phyloP scores from a whole-genome alignment of 1,140 invertebrate genomes.

The Phocides pigmalion region DNA sequence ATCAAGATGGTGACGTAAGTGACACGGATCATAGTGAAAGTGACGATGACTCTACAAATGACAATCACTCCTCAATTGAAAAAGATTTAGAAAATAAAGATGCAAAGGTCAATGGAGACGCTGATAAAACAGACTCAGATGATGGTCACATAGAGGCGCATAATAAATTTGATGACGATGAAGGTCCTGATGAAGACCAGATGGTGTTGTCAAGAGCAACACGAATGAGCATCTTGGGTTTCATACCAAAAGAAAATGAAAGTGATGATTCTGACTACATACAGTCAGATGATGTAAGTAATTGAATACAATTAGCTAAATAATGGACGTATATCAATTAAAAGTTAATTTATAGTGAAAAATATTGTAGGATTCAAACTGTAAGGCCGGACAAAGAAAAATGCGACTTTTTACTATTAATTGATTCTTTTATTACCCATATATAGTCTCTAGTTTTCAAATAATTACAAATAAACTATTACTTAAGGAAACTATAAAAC shows the following conservation, averaged over 20 bases:
- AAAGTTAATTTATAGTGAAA: too few species aligned
- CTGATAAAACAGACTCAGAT: background rate
- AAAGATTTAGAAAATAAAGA: background rate
- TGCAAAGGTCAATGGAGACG: background rate
- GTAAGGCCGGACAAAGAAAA: too few species aligned
- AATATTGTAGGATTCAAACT: too few species aligned
- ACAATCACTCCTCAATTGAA: background rate
- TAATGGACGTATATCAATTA: too few species aligned
- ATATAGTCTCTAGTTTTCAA: too few species aligned
- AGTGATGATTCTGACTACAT: constrained; percentile 80
- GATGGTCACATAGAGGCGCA: constrained; percentile 3
- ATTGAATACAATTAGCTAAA: too few species aligned
- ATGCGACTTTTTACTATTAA: too few species aligned
- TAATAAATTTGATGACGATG: constrained; percentile 45
- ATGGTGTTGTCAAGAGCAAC: constrained; percentile 77
- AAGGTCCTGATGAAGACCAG: constrained; percentile 65
- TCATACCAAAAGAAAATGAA: constrained; percentile 65
- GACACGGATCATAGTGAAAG: constrained; percentile 10
- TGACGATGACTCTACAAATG: constrained; percentile 15
- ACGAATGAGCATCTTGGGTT: constrained; percentile 78
- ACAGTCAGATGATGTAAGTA: constrained; percentile 77
- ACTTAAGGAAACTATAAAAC: too few species aligned
- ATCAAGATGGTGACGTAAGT: constrained; percentile 34
- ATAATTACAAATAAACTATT: too few species aligned
- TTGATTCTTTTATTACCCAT: too few species aligned